Evolutionary conservation across 2,113 vertebrate species (phyloP), one percentile per base, ranked within the genome.

Genomic region (Halcyon malimbica): DNA sequence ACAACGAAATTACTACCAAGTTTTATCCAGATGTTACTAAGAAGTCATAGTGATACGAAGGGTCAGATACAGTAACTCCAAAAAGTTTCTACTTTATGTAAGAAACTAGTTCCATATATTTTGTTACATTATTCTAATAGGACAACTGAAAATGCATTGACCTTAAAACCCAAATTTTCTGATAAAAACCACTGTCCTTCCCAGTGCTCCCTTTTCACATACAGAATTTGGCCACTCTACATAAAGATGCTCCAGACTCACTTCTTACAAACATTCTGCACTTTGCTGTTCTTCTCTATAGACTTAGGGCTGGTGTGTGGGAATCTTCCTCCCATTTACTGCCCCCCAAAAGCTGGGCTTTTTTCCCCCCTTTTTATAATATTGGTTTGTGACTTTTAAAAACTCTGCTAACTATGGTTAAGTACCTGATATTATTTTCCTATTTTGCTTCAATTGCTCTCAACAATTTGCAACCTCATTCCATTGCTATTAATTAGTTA

Each of bases 41-140:
- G 29, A 20, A 44, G 24, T 7, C 37, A 53, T 41, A 46, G 29
- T 29, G 16, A 56, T 9, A n/a, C 1, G 10, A 67, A 39, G n/a
- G n/a, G 24, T 70, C 56, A 75, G 24, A 10, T 46, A 39, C 14
- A 64, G 29, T 11, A 41, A 50, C 1, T 8, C 35, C 16, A 23
- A 51, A 37, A 63, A 23, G 28, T n/a, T 59, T 1, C 0, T 10
- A 16, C 20, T 11, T 1, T 3, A 11, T 6, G 6, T 18, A 63
- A 70, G 25, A 63, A 37, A 16, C 29, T 12, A 68, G 6, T 9
- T 13, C 29, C 19, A 17, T 9, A 6, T 9, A 37, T 53, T 69
- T 59, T 23, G 11, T 39, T 78, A 24, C 62, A 33, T 44, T 51
- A 19, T 79, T 75, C 41, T 41, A 79, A 44, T 0, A 63, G 26